These are phyloP conservation scores for Dryas iulia DNA, from an alignment of 1,140 invertebrate genomes.

Conservation along the genomic window DNA sequence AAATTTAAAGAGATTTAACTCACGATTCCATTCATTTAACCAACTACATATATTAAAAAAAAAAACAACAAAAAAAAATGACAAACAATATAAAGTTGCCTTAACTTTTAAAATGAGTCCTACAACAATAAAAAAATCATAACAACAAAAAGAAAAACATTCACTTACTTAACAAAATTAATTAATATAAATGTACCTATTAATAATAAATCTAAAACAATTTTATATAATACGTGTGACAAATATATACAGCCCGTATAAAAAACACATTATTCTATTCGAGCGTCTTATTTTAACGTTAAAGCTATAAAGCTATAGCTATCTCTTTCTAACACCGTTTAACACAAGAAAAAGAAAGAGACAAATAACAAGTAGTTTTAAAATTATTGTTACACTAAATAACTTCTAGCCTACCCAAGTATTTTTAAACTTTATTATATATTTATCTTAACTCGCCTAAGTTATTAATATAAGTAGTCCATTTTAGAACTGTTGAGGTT, in stretches of 20 bases:
- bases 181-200: not conserved
- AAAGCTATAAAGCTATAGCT: not conserved
- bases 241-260: conserved; percentile 10
- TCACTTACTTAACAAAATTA: not conserved
- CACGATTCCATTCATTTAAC: not conserved
- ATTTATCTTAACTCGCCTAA: not conserved
- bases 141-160: not conserved
- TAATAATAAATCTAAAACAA: not conserved
- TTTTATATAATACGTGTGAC: conserved; percentile 18
- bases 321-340: no score
- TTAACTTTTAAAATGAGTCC: not conserved
- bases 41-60: not conserved
- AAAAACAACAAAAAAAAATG: not conserved
- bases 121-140: not conserved
- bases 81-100: not conserved
- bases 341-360: no score
- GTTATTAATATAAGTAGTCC: not conserved
- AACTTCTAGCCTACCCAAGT: not conserved
- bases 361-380: not conserved
- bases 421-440: not conserved
- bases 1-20: no score
- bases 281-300: conserved; percentile 7
- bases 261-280: conserved; percentile 11
- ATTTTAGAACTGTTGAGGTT: not conserved
- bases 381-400: not conserved